Conservation (phyloP, 2,113 vertebrate genomes). For the Callionymus lyra region DNA sequence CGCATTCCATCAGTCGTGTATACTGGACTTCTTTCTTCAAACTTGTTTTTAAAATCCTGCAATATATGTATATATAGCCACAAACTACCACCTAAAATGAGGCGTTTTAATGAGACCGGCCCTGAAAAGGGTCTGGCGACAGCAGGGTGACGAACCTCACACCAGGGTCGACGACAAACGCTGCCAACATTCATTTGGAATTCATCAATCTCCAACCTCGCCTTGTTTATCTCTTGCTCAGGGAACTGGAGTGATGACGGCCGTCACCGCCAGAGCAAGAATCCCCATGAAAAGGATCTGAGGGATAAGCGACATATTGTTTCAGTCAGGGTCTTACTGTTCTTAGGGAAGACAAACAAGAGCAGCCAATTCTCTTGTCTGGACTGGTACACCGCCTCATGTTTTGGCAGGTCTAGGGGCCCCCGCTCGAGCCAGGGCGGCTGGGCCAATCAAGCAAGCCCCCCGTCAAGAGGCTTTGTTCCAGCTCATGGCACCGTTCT, state of each 20-base stretch:
- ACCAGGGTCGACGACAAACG: too few relatives aligned
- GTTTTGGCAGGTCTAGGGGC: conserved; percentile 37
- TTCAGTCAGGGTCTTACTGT: conserved; percentile 13
- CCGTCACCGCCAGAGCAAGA: conserved; percentile 17
- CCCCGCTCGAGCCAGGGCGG: conserved; percentile 18
- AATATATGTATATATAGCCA: too few relatives aligned
- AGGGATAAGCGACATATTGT: conserved; percentile 23
- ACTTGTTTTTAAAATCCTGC: too few relatives aligned
- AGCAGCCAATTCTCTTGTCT: conserved; percentile 49
- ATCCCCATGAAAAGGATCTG: conserved; percentile 24
- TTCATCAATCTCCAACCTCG: too few relatives aligned
- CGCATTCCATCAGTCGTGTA: too few relatives aligned
- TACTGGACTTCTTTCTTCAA: too few relatives aligned
- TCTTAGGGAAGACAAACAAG: conserved; percentile 29
- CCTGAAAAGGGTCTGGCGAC: too few relatives aligned
- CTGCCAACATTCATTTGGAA: too few relatives aligned
- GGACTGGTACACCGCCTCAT: conserved; percentile 22
- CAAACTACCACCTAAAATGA: too few relatives aligned
- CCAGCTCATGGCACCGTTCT: conserved; percentile 49
- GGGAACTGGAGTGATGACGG: conserved; percentile 8
- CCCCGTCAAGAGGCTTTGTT: conserved; percentile 63
- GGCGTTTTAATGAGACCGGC: too few relatives aligned
- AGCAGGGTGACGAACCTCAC: too few relatives aligned
- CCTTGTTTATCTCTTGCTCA: too few relatives aligned
- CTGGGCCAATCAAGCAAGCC: conserved; percentile 43